Conservation (phyloP, 1,140 invertebrate species). For the Wiebesia pumilae region DNA sequence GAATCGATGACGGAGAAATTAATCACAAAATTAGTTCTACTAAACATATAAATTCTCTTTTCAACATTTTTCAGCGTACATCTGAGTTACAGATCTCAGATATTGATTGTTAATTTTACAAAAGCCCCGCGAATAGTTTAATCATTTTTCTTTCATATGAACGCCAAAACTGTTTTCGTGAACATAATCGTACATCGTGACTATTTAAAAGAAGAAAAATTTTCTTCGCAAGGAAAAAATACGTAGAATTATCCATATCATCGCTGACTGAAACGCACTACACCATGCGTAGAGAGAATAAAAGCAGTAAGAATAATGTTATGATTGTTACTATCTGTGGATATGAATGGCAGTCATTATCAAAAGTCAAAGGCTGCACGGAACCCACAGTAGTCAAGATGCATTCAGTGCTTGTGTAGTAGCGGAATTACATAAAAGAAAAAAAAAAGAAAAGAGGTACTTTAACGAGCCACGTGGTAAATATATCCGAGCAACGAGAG, state of each 20-base stretch:
- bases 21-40: too few species aligned
- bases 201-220: not conserved
- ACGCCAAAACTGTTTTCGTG: not conserved
- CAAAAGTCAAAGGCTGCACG: not conserved
- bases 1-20: too few species aligned
- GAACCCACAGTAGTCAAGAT: not conserved
- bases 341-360: conserved; percentile 6
- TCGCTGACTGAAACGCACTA: not conserved
- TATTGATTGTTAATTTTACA: not conserved
- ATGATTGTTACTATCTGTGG: not conserved
- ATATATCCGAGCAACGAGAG: conserved; percentile 56
- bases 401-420: not conserved
- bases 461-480: conserved; percentile 54
- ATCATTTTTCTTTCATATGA: too few species aligned
- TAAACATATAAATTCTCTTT: too few species aligned
- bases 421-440: conserved; percentile 31
- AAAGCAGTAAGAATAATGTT: not conserved
- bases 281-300: not conserved
- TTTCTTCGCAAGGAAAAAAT: not conserved
- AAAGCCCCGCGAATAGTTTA: not conserved
- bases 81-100: not conserved
- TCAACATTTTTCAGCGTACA: too few species aligned
- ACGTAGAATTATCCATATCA: not conserved
- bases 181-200: not conserved
- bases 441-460: not conserved